These are phyloP conservation scores for Andrena fulva DNA, from an alignment of 2,888 invertebrate genomes.

Conservation along the genomic window DNA sequence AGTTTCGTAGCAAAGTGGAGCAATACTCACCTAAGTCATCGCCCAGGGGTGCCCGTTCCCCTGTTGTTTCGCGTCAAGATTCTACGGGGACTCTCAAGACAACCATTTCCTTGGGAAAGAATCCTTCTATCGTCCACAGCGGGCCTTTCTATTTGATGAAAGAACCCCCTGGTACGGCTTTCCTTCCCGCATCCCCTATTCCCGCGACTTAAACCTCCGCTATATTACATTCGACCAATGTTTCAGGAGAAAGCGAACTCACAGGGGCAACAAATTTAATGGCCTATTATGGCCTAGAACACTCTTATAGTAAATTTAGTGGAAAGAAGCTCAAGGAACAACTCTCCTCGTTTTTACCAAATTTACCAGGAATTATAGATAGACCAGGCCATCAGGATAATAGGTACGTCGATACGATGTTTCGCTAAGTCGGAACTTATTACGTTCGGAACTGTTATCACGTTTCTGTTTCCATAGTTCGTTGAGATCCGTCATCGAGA, in stretches of 20 bases:
- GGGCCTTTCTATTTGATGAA: slow-evolving; percentile 99
- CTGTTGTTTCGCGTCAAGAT: slow-evolving; percentile 98
- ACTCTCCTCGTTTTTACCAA: slow-evolving; percentile 97
- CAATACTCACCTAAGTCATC: slow-evolving; percentile 98
- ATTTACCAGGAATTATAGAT: slow-evolving; percentile 97
- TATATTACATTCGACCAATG: background rate
- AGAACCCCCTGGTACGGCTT: slow-evolving; percentile 93
- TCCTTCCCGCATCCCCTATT: background rate
- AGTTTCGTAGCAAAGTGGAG: slow-evolving; percentile 94
- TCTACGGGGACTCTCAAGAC: slow-evolving; percentile 99
- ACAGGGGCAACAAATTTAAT: slow-evolving; percentile 99
- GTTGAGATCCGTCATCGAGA: slow-evolving; percentile 96
- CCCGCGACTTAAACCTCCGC: background rate
- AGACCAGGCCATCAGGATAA: slow-evolving; percentile 92
- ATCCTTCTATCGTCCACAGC: slow-evolving; percentile 98
- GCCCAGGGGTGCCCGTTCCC: slow-evolving; percentile 96
- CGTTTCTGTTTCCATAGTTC: slow-evolving; percentile 88
- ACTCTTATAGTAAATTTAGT: slow-evolving; percentile 99
- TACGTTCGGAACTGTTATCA: background rate
- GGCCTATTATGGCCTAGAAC: slow-evolving; percentile 98
- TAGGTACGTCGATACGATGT: slow-evolving; percentile 85
- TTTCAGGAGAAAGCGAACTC: slow-evolving; percentile 93
- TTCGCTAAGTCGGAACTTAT: slow-evolving; percentile 2
- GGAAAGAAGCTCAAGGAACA: slow-evolving; percentile 98
- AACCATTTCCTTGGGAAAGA: slow-evolving; percentile 98